Conservation (phyloP, 2,113 vertebrate genomes). For the Tylochromis polylepis region DNA sequence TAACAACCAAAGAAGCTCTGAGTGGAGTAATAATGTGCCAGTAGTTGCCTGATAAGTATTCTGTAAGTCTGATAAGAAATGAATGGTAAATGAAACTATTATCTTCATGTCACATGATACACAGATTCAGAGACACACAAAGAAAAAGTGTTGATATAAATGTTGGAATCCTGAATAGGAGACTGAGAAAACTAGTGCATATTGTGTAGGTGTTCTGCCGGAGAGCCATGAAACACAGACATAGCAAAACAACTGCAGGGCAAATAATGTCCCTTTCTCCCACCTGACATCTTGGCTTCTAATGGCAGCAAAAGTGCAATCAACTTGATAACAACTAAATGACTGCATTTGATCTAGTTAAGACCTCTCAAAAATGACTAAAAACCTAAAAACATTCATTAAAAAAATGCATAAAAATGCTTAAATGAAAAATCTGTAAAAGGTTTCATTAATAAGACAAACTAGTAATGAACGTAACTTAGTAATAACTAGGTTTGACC, state of each 20-base stretch:
- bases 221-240: not conserved
- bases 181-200: not conserved
- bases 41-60: not conserved
- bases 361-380: not conserved
- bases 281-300: not conserved
- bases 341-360: not conserved
- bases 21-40: not conserved
- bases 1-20: not conserved
- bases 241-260: not conserved
- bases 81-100: not conserved
- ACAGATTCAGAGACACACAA: not conserved
- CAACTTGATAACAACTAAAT: not conserved
- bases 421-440: not conserved
- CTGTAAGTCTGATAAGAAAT: not conserved
- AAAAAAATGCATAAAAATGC: not conserved
- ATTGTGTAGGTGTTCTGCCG: not conserved
- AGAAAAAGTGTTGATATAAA: not conserved
- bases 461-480: not conserved
- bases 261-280: not conserved
- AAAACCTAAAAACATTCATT: not conserved
- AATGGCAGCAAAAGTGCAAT: not conserved
- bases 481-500: not conserved
- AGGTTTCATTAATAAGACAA: not conserved
- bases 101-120: not conserved
- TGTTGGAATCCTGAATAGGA: not conserved